Percentiles rank a stretch among this genome's conserved stretches.
Conservation (phyloP, 2,113 vertebrate species). For the Dermatemys mawii region DNA sequence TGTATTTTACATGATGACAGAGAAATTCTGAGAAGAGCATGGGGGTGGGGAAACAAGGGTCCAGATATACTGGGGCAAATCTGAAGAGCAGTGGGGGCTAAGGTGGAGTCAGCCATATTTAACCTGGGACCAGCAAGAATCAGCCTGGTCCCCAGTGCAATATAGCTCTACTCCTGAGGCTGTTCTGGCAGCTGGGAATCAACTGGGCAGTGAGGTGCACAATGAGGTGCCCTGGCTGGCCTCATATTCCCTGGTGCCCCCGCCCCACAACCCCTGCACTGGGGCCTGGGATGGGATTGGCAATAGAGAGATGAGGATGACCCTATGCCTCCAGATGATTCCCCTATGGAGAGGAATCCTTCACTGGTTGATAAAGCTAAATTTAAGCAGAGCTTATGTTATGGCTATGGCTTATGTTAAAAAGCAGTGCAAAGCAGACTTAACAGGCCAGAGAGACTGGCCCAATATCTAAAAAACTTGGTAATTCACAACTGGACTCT, state of each 20-base stretch:
- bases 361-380: neutral
- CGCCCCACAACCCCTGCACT: neutral
- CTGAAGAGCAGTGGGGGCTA: neutral
- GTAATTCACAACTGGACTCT: neutral
- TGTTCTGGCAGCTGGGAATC: neutral
- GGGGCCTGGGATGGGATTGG: neutral
- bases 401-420: neutral
- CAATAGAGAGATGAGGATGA: neutral
- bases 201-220: neutral
- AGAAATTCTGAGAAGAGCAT: too few relatives aligned
- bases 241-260: neutral
- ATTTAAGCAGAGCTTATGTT: neutral
- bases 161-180: neutral
- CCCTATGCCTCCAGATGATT: neutral
- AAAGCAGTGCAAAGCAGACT: neutral
- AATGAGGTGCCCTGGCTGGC: neutral
- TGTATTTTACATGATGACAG: neutral
- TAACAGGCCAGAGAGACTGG: neutral
- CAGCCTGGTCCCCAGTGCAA: neutral
- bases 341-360: neutral
- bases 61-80: too few relatives aligned
- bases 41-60: too few relatives aligned
- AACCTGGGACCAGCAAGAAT: neutral
- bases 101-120: neutral
- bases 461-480: neutral